Evolutionary conservation across 2,888 invertebrate genomes (phyloP).

Genomic region (Rotaria macrura): DNA sequence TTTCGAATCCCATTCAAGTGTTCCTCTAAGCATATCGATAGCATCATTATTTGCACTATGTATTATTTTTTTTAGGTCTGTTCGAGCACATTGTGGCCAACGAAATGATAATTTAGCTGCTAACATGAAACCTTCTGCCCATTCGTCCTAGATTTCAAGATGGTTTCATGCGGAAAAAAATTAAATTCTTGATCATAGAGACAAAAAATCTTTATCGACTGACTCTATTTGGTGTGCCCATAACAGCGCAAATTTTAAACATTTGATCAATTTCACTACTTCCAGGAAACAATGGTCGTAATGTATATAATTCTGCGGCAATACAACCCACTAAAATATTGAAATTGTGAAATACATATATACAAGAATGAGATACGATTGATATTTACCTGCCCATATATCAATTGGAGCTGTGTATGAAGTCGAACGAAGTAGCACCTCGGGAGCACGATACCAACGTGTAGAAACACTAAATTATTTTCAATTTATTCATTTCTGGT

Average conservation of each 20-base stretch:
- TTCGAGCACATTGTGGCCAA: conserved; percentile 76
- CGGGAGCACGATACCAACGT: conserved; percentile 67
- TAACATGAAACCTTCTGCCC: conserved; percentile 86
- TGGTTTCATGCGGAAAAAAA: too few species aligned
- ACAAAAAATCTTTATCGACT: conserved; percentile 27
- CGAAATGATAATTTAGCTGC: conserved; percentile 87
- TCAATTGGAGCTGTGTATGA: conserved; percentile 92
- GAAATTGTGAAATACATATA: background rate
- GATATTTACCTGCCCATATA: conserved; percentile 65
- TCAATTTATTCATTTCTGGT: background rate
- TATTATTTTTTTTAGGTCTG: conserved; percentile 67
- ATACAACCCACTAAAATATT: conserved; percentile 69
- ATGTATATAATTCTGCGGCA: conserved; percentile 87
- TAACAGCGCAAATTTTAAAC: conserved; percentile 79
- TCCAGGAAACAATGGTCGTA: conserved; percentile 85
- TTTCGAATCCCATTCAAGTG: conserved; percentile 80
- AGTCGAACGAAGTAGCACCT: conserved; percentile 84
- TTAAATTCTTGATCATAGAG: too few species aligned
- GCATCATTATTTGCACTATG: conserved; percentile 72
- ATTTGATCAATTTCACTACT: conserved; percentile 91
- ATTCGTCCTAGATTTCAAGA: conserved; percentile 59
- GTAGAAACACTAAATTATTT: conserved; percentile 21
- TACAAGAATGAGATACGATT: background rate
- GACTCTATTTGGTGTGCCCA: conserved; percentile 80
- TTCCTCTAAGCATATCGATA: conserved; percentile 68